Evolutionary conservation across 2,888 invertebrate species (phyloP).

Genomic region (Cephus nigrinus): DNA sequence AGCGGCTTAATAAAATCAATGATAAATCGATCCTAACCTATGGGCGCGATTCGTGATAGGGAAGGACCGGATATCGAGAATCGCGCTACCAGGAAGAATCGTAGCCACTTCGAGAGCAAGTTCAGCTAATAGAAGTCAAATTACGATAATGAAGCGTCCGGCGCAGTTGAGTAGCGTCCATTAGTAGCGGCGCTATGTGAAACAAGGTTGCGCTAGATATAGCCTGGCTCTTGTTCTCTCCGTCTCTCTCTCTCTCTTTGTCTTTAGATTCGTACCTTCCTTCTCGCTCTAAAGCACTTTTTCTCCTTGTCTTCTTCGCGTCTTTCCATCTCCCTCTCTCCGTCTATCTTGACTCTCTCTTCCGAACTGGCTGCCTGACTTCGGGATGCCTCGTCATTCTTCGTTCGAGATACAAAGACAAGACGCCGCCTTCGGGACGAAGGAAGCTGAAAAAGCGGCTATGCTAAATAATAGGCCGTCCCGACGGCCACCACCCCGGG

Average conservation of each 20-base stretch:
- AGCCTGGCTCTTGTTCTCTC: neutral
- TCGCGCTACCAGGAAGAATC: conserved; percentile 5
- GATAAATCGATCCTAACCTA: neutral
- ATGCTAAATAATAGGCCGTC: conserved; percentile 64
- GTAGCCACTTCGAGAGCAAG: neutral
- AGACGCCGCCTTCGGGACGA: conserved; percentile 48
- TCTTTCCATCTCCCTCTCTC: neutral
- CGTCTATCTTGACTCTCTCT: neutral
- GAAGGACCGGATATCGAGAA: neutral
- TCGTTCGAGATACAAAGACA: conserved; percentile 60
- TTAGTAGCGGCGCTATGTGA: conserved; percentile 44
- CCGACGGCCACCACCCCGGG: conserved; percentile 30
- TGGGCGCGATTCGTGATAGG: neutral
- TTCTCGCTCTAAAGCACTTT: neutral
- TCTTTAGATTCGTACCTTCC: neutral
- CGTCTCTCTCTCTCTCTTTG: conserved; percentile 5
- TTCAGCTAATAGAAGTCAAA: conserved; percentile 49
- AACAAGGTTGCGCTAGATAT: conserved; percentile 45
- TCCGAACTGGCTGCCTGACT: conserved; percentile 21
- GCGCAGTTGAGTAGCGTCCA: conserved; percentile 48
- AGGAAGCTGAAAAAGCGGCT: conserved; percentile 59
- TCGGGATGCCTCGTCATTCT: conserved; percentile 54
- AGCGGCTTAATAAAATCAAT: neutral
- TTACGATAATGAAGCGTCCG: conserved; percentile 57
- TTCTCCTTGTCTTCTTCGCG: neutral